Evolutionary conservation across 2,888 invertebrate species (phyloP), one percentile per base, ranked within the genome.

Genomic region (Melitaea athalia): DNA sequence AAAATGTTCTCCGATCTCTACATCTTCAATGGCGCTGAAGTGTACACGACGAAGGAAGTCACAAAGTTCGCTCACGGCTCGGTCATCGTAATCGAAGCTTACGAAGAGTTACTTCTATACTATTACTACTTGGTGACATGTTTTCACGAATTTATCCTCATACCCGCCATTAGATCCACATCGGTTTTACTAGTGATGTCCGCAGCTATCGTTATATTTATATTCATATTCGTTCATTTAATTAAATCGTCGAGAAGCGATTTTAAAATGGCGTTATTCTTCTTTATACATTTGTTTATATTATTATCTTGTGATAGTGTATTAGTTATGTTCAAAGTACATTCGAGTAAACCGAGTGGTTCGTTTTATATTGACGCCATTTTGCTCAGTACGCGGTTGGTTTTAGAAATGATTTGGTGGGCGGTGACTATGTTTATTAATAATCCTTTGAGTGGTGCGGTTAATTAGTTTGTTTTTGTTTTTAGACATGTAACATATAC

Each of bases 1-100:
- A 70, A 71, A 33, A 70, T 72, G 50, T 71, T 75, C n/a, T 60
- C 68, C 6, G 72, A 76, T n/a, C 15, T 74, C 5, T 74, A 73
- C 52, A 15, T 76, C 6, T 73, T 71, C 53, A 69, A 55, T 3
- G 64, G 68, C 42, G 69, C 63, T 5, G 68, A 73, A 15, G 10
- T 72, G 0, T 75, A 68, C 38, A 69, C 63, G 3, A 43, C 69
- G 4, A 68, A 57, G 2, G 72, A 71, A 14, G 43, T 74, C 7
- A 52, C 53, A 5, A 59, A 38, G 8, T 74, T 71, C 42, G 47
- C 67, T 0, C 60, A 33, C 24, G 45, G 63, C 17, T 72, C 71
- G 1, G 45, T 70, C 3, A 10, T 57, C 0, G 47, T 73, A 3
- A 57, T 74, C 11, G 59, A 73, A 24, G 3, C 70, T 8, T 72